Percentiles rank a stretch among this genome's conserved stretches.
Evolutionary conservation across 2,888 invertebrate genomes (phyloP).

Genomic region (Digitonthophagus gazella): DNA sequence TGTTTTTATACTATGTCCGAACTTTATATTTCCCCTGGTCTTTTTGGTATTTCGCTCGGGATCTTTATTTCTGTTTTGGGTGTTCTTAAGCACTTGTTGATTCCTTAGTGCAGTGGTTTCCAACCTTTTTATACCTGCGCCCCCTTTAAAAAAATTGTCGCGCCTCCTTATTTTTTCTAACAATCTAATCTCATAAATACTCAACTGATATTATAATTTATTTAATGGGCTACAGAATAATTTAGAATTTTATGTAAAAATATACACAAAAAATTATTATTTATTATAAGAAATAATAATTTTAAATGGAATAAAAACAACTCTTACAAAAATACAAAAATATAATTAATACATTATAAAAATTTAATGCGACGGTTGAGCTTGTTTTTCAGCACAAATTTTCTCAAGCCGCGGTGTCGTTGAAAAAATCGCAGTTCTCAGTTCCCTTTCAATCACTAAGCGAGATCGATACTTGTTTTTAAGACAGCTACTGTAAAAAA

Average conservation of each 20-base stretch:
- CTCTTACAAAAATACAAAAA: conserved; percentile 4
- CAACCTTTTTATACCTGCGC: conserved; percentile 22
- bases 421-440: conserved; percentile 29
- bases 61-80: background rate
- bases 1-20: conserved; percentile 1
- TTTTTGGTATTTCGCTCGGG: background rate
- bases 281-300: conserved; percentile 20
- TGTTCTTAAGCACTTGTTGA: no score
- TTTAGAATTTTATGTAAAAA: conserved; percentile 19
- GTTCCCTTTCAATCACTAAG: conserved; percentile 13
- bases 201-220: conserved; percentile 25
- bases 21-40: background rate
- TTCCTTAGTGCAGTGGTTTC: conserved; percentile 13
- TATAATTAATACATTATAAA: conserved; percentile 20
- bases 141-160: conserved; percentile 20
- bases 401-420: conserved; percentile 29
- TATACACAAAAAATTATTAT: conserved; percentile 18
- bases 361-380: conserved; percentile 8
- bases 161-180: conserved; percentile 19
- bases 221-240: conserved; percentile 23
- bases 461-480: conserved; percentile 28
- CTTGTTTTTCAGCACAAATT: conserved; percentile 28
- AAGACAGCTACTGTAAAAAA: conserved; percentile 28
- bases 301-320: conserved; percentile 8
- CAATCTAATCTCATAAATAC: conserved; percentile 26